Conservation (phyloP, 2,113 vertebrate species). For the Zeus faber region DNA sequence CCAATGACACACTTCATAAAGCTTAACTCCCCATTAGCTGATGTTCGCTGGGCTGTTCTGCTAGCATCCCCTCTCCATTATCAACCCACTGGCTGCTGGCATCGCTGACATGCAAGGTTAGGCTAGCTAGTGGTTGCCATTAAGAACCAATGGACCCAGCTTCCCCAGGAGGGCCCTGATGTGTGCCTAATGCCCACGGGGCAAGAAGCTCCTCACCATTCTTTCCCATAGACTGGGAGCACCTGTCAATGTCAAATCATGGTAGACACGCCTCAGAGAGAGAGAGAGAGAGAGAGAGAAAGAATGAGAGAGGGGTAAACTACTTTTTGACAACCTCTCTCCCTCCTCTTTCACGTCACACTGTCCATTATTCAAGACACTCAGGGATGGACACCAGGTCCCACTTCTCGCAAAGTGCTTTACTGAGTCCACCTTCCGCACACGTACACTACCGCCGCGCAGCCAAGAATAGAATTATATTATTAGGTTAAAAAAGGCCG, state of each 20-base stretch:
- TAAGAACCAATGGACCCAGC: background rate
- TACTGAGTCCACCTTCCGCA: slow-evolving; percentile 21
- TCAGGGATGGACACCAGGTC: background rate
- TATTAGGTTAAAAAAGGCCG: background rate
- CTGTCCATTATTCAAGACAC: slow-evolving; percentile 28
- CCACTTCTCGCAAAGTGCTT: slow-evolving; percentile 35
- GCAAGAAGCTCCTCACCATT: background rate
- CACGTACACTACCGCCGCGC: background rate
- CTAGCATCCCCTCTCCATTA: slow-evolving; percentile 13
- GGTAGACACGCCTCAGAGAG: too few species aligned
- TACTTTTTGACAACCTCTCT: background rate
- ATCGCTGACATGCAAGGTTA: background rate
- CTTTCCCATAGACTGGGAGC: background rate
- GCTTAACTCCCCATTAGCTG: slow-evolving; percentile 25
- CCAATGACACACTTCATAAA: slow-evolving; percentile 50
- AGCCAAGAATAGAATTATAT: slow-evolving; percentile 1
- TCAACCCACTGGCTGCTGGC: slow-evolving; percentile 10
- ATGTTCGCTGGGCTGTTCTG: slow-evolving; percentile 20
- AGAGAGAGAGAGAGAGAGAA: background rate
- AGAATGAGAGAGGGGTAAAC: slow-evolving; percentile 1
- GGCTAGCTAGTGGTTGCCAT: background rate
- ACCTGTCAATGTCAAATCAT: background rate
- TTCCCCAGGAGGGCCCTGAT: background rate
- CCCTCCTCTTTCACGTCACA: slow-evolving; percentile 16
- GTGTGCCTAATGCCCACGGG: background rate